A percentile compares a stretch with the other conserved stretches of the same genome.
Conservation (phyloP, 2,113 vertebrate genomes). For the Daphoenositta chrysoptera region DNA sequence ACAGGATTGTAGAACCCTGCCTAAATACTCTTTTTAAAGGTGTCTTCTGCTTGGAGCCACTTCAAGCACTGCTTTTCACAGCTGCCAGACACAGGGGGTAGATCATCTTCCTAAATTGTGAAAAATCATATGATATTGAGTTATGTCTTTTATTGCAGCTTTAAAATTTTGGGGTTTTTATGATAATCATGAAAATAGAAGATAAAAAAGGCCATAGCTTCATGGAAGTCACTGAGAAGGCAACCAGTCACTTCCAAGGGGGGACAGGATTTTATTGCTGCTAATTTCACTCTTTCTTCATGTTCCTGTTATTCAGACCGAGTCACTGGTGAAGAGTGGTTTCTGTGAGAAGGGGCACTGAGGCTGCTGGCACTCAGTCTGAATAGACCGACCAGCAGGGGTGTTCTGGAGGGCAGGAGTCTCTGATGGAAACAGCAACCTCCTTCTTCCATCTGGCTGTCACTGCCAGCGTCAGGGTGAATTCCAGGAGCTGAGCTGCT, state of each 20-base stretch:
- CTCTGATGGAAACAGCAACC: background rate
- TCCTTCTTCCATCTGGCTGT: background rate
- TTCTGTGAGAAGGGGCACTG: background rate
- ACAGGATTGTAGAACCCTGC: background rate
- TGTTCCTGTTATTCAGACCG: background rate
- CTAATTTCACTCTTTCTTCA: background rate
- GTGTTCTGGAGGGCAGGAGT: background rate
- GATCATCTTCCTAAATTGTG: background rate
- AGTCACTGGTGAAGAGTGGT: background rate
- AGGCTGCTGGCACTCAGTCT: background rate
- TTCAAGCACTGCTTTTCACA: background rate
- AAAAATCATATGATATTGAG: fast-evolving
- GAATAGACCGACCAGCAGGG: background rate
- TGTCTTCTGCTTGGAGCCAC: background rate
- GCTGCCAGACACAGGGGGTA: background rate
- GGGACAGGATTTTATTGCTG: background rate
- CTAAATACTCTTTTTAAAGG: background rate
- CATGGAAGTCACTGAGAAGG: background rate
- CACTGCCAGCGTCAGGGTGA: background rate
- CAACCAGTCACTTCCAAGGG: background rate
- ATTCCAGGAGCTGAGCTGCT: background rate
- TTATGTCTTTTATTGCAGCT: background rate
- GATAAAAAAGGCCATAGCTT: too few species aligned
- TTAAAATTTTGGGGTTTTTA: background rate
- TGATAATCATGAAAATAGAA: background rate